phyloP scores from a whole-genome alignment of 2,888 invertebrate genomes.

The Epiblema foenella region DNA sequence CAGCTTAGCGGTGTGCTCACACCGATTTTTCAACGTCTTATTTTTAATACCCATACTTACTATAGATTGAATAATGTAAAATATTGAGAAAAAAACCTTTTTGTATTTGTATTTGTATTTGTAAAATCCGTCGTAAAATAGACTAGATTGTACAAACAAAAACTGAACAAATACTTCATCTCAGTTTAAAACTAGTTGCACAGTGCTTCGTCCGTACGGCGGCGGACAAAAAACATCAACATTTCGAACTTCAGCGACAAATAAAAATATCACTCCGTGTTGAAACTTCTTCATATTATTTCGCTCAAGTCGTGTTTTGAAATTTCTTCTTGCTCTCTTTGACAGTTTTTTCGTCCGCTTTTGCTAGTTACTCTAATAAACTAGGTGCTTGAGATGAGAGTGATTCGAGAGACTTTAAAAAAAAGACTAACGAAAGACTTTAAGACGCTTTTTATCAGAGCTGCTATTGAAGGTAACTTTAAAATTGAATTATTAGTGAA shows the following conservation, averaged over 20 bases:
- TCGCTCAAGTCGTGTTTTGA: constrained; percentile 20
- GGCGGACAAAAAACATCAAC: constrained; percentile 8
- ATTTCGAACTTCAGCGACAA: constrained; percentile 25
- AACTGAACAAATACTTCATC: constrained; percentile 23
- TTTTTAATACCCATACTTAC: too few species aligned
- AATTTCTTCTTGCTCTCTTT: constrained; percentile 25
- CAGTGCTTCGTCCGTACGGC: constrained; percentile 14
- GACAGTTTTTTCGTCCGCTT: constrained; percentile 28
- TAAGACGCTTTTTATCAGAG: constrained; percentile 21
- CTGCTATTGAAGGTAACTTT: not conserved
- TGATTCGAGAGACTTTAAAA: constrained; percentile 21
- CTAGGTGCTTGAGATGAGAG: constrained; percentile 5
- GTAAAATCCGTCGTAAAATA: not conserved
- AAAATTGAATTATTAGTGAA: constrained; percentile 2
- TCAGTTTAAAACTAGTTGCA: constrained; percentile 31
- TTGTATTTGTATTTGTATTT: too few species aligned
- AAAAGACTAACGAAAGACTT: too few species aligned
- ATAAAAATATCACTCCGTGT: constrained; percentile 27
- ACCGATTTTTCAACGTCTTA: too few species aligned
- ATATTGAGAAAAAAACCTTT: too few species aligned
- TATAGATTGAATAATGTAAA: too few species aligned
- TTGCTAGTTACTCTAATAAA: constrained; percentile 23
- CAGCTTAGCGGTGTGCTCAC: too few species aligned
- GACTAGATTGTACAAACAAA: not conserved
- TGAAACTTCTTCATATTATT: constrained; percentile 29